These are phyloP conservation scores for Psammodynastes pulverulentus DNA, from an alignment of 2,113 vertebrate species.

Conservation along the genomic window DNA sequence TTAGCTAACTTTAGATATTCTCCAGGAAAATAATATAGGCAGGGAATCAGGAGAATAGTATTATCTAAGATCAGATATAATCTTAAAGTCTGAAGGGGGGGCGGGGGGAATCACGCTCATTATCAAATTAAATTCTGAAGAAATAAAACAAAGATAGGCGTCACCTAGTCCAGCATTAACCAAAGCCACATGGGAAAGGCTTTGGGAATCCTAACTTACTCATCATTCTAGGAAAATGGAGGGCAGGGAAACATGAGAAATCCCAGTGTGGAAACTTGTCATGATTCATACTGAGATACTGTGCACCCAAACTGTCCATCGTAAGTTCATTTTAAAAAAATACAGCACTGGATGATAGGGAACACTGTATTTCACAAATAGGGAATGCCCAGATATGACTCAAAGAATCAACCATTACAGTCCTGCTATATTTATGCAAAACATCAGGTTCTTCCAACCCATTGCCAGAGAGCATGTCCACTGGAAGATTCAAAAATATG, in stretches of 20 bases:
- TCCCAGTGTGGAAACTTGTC: background rate
- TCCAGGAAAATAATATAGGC: background rate
- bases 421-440: background rate
- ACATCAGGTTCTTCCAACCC: background rate
- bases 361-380: background rate
- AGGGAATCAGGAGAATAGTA: background rate
- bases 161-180: background rate
- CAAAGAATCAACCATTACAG: background rate
- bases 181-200: constrained; percentile 21
- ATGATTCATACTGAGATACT: constrained; percentile 23
- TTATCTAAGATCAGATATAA: background rate
- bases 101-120: background rate
- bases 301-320: background rate
- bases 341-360: background rate
- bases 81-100: background rate
- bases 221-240: constrained; percentile 24
- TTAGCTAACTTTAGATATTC: background rate
- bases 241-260: constrained; percentile 31
- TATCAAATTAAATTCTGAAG: background rate
- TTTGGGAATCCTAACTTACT: constrained; percentile 5
- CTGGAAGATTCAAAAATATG: background rate
- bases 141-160: constrained; percentile 22
- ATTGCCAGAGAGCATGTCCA: background rate
- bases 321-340: background rate
- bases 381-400: background rate